Evolutionary conservation across 1,140 invertebrate genomes (phyloP).

Genomic region (Anastrepha ludens): DNA sequence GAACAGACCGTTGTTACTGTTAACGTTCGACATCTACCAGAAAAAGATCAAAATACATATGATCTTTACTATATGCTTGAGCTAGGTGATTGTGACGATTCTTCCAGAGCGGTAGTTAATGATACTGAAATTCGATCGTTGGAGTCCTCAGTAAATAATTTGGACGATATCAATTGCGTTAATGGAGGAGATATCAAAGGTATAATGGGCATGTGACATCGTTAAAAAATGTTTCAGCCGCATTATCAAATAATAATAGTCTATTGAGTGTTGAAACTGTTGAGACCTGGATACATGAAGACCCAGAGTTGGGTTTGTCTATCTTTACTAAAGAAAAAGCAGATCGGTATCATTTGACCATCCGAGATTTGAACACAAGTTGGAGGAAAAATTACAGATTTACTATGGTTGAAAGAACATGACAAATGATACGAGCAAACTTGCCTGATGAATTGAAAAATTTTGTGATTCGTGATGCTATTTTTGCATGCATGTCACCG

Average conservation of each 20-base stretch:
- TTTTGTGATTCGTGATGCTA: slow-evolving; percentile 85
- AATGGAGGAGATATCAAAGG: slow-evolving; percentile 55
- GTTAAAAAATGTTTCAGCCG: slow-evolving; percentile 44
- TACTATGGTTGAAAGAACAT: slow-evolving; percentile 86
- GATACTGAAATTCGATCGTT: not conserved
- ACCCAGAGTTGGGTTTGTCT: slow-evolving; percentile 64
- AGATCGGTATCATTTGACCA: not conserved
- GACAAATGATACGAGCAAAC: slow-evolving; percentile 82
- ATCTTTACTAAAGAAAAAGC: not conserved
- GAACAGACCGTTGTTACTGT: slow-evolving; percentile 82
- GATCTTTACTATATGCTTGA: slow-evolving; percentile 68
- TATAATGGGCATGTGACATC: slow-evolving; percentile 58
- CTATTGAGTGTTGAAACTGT: slow-evolving; percentile 79
- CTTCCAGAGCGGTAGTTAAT: slow-evolving; percentile 33
- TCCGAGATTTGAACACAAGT: not conserved
- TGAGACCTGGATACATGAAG: slow-evolving; percentile 75
- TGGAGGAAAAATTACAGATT: slow-evolving; percentile 79
- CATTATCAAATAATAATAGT: slow-evolving; percentile 75
- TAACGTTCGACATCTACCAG: slow-evolving; percentile 62
- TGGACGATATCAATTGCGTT: not conserved
- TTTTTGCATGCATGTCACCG: slow-evolving; percentile 97
- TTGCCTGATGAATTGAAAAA: slow-evolving; percentile 84
- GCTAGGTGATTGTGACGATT: slow-evolving; percentile 60
- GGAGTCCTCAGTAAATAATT: slow-evolving; percentile 34
- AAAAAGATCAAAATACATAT: slow-evolving; percentile 55